Evolutionary conservation across 2,797 vertebrate genomes (phyloP), one percentile per base, ranked within the genome.

Genomic region (Clarias pachynema): DNA sequence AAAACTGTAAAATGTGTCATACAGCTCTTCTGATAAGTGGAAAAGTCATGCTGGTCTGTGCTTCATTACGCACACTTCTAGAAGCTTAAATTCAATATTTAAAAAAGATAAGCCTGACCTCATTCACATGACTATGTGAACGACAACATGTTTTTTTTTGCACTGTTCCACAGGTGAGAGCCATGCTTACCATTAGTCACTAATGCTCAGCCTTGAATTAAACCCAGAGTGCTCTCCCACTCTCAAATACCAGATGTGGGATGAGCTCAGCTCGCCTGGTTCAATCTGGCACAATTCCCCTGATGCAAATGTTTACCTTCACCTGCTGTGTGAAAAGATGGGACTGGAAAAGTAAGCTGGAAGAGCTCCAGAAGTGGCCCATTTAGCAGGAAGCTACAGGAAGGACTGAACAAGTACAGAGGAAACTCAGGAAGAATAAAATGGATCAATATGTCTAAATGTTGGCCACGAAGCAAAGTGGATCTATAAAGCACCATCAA

Each of bases 301-400:
- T 62, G 31, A 62, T 3, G 57, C 75, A 37, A 81, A 82, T 89
- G 82, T 86, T 87, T 88, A 83, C 60, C 80, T 83, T 63, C 66
- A 82, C 78, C 82, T 74, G 81, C 22, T 29, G 22, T 59, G 16
- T 72, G 14, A 72, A 70, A 44, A 79, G 56, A 79, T 1, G 31
- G 31, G 57, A 24, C 16, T 37, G 29, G n/a, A 60, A 78, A 37
- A 6, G 29, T 2, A 79, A 62, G 22, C 3, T 37, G 57, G 57
- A 60, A 59, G 59, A 56, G 60, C 6, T 40, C 62, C 77, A 84
- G 59, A 56, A 56, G 10, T 18, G n/a, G 37, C 4, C 44, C n/a
- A 22, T 65, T 80, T 62, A 49, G 37, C 60, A 77, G 62, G 26
- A 66, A 77, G 20, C 62, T 65, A 56, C n/a, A 77, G 18, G 34